Percentiles rank a stretch among this genome's conserved stretches.
Conservation (phyloP, 2,888 invertebrate genomes). For the Metacarcinus magister region DNA sequence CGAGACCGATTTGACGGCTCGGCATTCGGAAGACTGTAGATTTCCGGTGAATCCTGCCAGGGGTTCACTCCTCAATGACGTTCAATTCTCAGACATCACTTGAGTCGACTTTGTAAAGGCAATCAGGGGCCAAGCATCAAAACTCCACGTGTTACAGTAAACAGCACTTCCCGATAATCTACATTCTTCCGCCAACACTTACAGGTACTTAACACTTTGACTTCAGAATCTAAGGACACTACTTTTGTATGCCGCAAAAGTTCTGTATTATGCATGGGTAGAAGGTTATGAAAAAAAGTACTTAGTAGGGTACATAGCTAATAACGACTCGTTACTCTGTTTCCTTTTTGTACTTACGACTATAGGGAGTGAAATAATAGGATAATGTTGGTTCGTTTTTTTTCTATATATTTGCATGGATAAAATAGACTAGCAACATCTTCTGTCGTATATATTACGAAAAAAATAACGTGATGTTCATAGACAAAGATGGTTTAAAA, state of each 20-base stretch:
- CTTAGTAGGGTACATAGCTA: conserved; percentile 80
- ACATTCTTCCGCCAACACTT: conserved; percentile 80
- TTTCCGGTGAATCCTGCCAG: conserved; percentile 78
- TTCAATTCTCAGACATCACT: conserved; percentile 78
- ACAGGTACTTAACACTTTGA: conserved; percentile 80
- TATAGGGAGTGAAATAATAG: conserved; percentile 79
- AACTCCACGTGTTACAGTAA: conserved; percentile 80
- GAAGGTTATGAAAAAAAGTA: conserved; percentile 77
- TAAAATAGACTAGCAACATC: conserved; percentile 80
- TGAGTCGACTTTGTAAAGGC: conserved; percentile 78
- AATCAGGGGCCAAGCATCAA: conserved; percentile 81
- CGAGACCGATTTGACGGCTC: conserved; percentile 61
- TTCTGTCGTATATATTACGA: conserved; percentile 78
- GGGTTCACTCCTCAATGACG: conserved; percentile 72
- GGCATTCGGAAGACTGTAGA: conserved; percentile 79
- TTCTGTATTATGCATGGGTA: conserved; percentile 80
- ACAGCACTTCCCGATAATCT: conserved; percentile 78
- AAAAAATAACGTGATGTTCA: conserved; percentile 77
- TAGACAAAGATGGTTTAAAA: conserved; percentile 77
- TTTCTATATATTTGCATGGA: conserved; percentile 81
- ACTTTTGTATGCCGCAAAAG: conserved; percentile 80
- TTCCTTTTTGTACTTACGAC: conserved; percentile 80
- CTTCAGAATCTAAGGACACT: conserved; percentile 79
- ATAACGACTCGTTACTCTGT: conserved; percentile 76
- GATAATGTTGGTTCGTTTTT: conserved; percentile 79